Evolutionary conservation across 2,113 vertebrate genomes (phyloP).

Genomic region (Dasyprocta punctata): DNA sequence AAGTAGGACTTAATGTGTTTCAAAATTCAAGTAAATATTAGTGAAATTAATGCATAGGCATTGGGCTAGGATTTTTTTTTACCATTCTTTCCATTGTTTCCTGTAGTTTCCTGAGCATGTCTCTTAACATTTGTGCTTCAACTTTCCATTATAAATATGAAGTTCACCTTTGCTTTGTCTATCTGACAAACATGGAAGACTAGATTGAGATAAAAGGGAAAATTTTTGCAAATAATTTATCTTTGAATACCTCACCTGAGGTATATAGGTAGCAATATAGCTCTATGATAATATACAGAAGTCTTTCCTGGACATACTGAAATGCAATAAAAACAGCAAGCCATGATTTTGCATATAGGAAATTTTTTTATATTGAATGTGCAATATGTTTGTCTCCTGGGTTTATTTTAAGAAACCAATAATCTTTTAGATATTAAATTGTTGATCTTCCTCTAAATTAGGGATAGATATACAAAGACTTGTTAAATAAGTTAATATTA

Average conservation of each 20-base stretch:
- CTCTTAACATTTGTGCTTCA: neutral
- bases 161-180: neutral
- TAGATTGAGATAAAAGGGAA: neutral
- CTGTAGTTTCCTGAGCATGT: neutral
- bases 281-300: neutral
- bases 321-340: neutral
- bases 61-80: neutral
- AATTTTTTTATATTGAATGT: neutral
- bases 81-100: neutral
- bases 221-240: neutral
- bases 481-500: neutral
- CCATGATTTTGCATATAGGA: neutral
- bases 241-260: neutral
- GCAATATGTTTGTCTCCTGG: neutral
- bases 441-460: neutral
- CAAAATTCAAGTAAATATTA: neutral
- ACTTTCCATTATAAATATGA: neutral
- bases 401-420: neutral
- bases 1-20: neutral
- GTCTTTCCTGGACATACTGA: neutral
- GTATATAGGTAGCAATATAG: neutral
- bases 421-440: neutral
- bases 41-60: neutral
- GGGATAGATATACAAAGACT: neutral
- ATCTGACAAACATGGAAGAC: neutral